These are phyloP conservation scores for Drosophila carrolli DNA, from an alignment of 1,140 invertebrate species.

Conservation along the genomic window DNA sequence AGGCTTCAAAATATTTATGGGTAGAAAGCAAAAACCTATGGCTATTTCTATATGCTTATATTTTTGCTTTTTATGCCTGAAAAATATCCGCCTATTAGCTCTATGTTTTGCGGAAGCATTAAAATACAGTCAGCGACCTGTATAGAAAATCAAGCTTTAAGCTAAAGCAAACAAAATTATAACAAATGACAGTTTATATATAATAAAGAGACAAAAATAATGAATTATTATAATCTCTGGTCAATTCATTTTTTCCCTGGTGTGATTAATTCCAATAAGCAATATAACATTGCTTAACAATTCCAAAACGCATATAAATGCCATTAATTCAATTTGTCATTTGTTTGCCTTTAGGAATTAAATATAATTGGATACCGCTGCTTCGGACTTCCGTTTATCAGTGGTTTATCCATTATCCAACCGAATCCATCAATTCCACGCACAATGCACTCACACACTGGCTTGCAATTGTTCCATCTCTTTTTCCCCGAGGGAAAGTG, in stretches of 20 bases:
- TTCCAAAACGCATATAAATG: constrained; percentile 14
- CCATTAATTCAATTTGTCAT: constrained; percentile 34
- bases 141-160: neutral
- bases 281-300: neutral
- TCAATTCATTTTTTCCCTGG: constrained; percentile 5
- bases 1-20: too few species aligned
- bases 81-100: too few species aligned
- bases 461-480: constrained; percentile 26
- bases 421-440: constrained; percentile 43
- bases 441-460: constrained; percentile 70
- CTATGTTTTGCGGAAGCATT: too few species aligned
- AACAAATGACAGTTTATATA: neutral
- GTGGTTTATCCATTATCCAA: constrained; percentile 42
- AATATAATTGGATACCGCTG: constrained; percentile 57
- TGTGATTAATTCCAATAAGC: constrained; percentile 1
- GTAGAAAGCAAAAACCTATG: too few species aligned
- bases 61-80: too few species aligned
- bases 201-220: constrained; percentile 6
- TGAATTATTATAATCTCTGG: constrained; percentile 9
- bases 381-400: constrained; percentile 68
- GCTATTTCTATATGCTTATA: too few species aligned
- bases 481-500: constrained; percentile 14
- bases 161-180: constrained; percentile 7
- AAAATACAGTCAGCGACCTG: too few species aligned
- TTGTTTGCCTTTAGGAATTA: constrained; percentile 32